Conservation (phyloP, 2,113 vertebrate genomes). For the Fregetta grallaria region DNA sequence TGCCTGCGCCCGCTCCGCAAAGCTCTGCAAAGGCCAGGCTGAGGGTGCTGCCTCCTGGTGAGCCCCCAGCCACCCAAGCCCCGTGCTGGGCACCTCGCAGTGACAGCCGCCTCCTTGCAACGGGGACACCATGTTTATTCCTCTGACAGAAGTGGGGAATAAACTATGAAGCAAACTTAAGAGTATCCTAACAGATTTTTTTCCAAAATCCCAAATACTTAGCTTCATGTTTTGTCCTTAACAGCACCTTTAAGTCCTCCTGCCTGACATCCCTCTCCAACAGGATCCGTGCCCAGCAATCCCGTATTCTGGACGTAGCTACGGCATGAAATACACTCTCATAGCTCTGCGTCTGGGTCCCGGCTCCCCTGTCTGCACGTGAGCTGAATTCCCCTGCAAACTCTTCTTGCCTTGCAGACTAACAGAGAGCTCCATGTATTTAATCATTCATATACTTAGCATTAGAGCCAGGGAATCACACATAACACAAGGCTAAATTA, state of each 20-base stretch:
- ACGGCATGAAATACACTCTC: rapidly evolving
- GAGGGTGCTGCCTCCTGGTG: background rate
- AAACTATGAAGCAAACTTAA: background rate
- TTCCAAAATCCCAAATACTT: background rate
- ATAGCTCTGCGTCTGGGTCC: background rate
- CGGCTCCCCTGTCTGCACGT: background rate
- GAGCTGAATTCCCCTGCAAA: background rate
- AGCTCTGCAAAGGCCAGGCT: background rate
- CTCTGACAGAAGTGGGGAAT: background rate
- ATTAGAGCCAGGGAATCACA: background rate
- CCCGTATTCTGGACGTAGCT: rapidly evolving
- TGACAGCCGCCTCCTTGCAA: background rate
- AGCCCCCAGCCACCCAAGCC: background rate
- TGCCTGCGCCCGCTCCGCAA: no score
- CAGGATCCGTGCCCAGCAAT: background rate
- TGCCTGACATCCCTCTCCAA: background rate
- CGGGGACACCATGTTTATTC: rapidly evolving
- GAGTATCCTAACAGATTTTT: background rate
- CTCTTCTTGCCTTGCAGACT: background rate
- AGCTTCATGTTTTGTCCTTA: background rate
- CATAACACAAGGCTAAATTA: rapidly evolving
- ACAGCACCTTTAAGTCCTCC: background rate
- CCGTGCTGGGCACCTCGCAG: background rate
- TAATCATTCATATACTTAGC: background rate
- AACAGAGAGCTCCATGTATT: rapidly evolving